These are phyloP conservation scores for Philotrypesis tridentata DNA, from an alignment of 1,140 invertebrate species.

Conservation along the genomic window DNA sequence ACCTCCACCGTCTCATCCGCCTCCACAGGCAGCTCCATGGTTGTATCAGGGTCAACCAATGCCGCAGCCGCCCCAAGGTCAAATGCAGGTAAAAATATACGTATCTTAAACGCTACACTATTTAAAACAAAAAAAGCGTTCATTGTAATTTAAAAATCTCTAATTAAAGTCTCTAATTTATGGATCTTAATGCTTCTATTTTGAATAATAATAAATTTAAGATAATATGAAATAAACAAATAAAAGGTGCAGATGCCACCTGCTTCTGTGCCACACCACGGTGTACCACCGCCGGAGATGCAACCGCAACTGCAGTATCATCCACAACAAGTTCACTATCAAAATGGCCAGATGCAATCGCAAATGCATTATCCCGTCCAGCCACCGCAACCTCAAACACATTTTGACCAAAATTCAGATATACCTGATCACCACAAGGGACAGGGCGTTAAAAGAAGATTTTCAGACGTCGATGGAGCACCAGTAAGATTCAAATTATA, in stretches of 20 bases:
- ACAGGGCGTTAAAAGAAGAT: conserved; percentile 70
- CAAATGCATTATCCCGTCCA: conserved; percentile 69
- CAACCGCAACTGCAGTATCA: conserved; percentile 70
- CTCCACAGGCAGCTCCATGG: conserved; percentile 66
- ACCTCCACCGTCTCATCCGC: conserved; percentile 68
- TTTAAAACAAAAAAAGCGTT: background rate
- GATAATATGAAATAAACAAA: background rate
- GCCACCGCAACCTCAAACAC: conserved; percentile 61
- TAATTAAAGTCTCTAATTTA: too few species aligned
- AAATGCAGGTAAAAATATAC: conserved; percentile 62
- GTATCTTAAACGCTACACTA: background rate
- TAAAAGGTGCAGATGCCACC: conserved; percentile 56
- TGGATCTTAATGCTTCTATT: too few species aligned
- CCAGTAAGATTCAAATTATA: conserved; percentile 58
- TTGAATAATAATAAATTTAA: too few species aligned
- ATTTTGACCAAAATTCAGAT: conserved; percentile 65
- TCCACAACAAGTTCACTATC: conserved; percentile 69
- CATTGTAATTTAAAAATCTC: too few species aligned
- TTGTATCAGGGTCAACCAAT: conserved; percentile 65
- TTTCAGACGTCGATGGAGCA: conserved; percentile 67
- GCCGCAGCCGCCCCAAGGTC: conserved; percentile 62
- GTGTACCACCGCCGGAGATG: conserved; percentile 64
- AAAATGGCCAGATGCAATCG: conserved; percentile 69
- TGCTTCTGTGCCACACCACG: conserved; percentile 61
- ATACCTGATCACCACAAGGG: conserved; percentile 67